These are phyloP conservation scores for Drosophila anceps DNA, from an alignment of 2,888 invertebrate genomes.

Conservation along the genomic window DNA sequence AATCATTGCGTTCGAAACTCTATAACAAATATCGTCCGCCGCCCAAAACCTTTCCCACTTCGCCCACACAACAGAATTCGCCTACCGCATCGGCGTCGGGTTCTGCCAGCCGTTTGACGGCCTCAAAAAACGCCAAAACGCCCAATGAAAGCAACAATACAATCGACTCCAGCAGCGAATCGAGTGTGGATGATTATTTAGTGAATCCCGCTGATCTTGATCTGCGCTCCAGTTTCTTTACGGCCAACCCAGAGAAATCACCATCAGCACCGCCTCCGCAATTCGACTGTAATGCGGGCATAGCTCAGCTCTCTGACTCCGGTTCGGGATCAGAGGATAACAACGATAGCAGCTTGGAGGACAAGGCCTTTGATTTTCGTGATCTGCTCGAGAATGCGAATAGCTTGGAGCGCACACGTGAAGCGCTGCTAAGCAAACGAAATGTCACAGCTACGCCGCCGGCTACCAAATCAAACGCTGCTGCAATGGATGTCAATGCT, in stretches of 20 bases:
- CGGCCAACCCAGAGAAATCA: slow-evolving; percentile 63
- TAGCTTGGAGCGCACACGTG: slow-evolving; percentile 88
- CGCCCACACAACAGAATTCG: slow-evolving; percentile 72
- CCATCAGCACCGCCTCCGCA: slow-evolving; percentile 71
- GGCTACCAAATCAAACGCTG: slow-evolving; percentile 56
- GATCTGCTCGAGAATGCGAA: slow-evolving; percentile 88
- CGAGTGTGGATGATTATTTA: slow-evolving; percentile 85
- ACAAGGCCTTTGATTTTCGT: slow-evolving; percentile 82
- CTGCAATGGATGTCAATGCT: slow-evolving; percentile 87
- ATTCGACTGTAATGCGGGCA: slow-evolving; percentile 84
- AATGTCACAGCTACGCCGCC: slow-evolving; percentile 42
- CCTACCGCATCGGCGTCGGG: slow-evolving; percentile 74
- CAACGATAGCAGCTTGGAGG: slow-evolving; percentile 72
- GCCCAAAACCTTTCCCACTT: slow-evolving; percentile 77
- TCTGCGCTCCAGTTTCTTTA: slow-evolving; percentile 87
- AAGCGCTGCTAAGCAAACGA: slow-evolving; percentile 77
- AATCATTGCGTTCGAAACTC: slow-evolving; percentile 79
- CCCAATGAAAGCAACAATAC: slow-evolving; percentile 74
- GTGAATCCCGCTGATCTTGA: slow-evolving; percentile 87
- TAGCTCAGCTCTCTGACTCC: slow-evolving; percentile 79
- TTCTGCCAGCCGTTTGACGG: slow-evolving; percentile 49
- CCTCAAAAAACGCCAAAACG: slow-evolving; percentile 82
- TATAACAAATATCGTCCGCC: slow-evolving; percentile 83
- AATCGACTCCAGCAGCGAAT: slow-evolving; percentile 58
- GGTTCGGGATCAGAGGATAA: slow-evolving; percentile 83